Conservation (phyloP, 2,113 vertebrate species). For the Numenius arquata region DNA sequence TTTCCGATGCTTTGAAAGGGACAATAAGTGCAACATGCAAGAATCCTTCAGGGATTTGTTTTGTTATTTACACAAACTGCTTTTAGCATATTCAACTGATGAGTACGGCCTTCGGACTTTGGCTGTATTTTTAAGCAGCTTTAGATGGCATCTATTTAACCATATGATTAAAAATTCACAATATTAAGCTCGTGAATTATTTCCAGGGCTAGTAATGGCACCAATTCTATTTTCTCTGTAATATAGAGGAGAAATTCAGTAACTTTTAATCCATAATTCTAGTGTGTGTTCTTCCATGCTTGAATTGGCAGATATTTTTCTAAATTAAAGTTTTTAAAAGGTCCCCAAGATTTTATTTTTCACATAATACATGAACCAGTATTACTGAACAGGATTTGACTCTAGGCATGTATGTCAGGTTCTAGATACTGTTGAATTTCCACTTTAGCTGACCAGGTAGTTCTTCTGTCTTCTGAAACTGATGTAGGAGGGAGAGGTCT, state of each 20-base stretch:
- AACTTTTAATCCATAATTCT: background rate
- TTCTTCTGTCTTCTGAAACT: background rate
- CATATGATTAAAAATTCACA: background rate
- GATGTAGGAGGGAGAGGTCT: background rate
- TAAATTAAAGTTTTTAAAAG: background rate
- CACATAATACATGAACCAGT: rapidly evolving
- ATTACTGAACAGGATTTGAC: background rate
- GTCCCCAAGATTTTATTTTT: background rate
- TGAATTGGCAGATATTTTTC: background rate
- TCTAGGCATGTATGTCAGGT: background rate
- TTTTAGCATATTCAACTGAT: background rate
- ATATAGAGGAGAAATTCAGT: background rate
- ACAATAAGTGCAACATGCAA: background rate
- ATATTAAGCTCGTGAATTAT: background rate
- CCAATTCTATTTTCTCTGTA: background rate
- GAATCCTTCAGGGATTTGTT: background rate
- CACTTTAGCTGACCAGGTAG: background rate
- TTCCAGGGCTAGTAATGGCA: background rate
- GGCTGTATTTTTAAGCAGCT: background rate
- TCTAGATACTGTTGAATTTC: background rate
- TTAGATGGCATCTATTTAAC: background rate
- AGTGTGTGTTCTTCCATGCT: background rate
- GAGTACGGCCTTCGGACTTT: background rate
- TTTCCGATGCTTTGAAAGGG: background rate
- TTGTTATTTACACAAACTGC: background rate